These are phyloP conservation scores for Spilarctia lutea DNA, from an alignment of 2,888 invertebrate genomes.

Conservation along the genomic window DNA sequence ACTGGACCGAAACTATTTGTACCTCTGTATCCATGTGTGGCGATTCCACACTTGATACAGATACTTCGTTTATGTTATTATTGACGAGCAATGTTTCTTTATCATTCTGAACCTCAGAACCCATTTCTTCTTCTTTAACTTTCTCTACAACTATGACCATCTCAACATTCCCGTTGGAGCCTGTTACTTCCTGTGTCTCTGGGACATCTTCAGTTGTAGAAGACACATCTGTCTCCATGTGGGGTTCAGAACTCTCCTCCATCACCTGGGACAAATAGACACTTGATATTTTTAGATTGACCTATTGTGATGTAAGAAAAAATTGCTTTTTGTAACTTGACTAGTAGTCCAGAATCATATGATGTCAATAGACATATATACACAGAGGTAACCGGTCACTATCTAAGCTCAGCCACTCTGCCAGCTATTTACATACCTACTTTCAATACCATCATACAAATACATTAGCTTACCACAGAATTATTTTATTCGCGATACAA, in stretches of 20 bases:
- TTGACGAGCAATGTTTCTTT: conserved; percentile 23
- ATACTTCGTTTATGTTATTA: conserved; percentile 18
- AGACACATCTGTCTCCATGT: conserved; percentile 80
- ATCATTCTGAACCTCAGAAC: conserved; percentile 41
- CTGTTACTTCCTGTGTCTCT: conserved; percentile 67
- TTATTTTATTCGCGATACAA: conserved; percentile 46
- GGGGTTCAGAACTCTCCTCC: conserved; percentile 75
- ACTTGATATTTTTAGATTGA: conserved; percentile 67
- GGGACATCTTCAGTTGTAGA: conserved; percentile 74
- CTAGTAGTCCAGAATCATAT: conserved; percentile 39
- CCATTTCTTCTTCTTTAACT: conserved; percentile 62
- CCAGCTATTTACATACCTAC: conserved; percentile 70
- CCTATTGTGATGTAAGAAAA: conserved; percentile 62
- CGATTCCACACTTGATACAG: conserved; percentile 13
- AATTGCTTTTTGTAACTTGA: conserved; percentile 43
- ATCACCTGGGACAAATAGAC: conserved; percentile 72
- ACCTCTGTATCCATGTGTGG: conserved; percentile 18
- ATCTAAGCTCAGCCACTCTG: conserved; percentile 73
- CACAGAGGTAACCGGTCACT: conserved; percentile 75
- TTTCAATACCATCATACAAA: conserved; percentile 77
- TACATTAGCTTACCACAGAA: conserved; percentile 76
- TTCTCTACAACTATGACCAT: conserved; percentile 75
- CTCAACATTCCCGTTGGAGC: conserved; percentile 70
- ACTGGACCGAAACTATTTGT: conserved; percentile 21
- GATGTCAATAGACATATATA: conserved; percentile 63